Base-by-base conservation (phyloP, 2,888 invertebrate genomes). In the Chalcosyrphus nemorum region DNA sequence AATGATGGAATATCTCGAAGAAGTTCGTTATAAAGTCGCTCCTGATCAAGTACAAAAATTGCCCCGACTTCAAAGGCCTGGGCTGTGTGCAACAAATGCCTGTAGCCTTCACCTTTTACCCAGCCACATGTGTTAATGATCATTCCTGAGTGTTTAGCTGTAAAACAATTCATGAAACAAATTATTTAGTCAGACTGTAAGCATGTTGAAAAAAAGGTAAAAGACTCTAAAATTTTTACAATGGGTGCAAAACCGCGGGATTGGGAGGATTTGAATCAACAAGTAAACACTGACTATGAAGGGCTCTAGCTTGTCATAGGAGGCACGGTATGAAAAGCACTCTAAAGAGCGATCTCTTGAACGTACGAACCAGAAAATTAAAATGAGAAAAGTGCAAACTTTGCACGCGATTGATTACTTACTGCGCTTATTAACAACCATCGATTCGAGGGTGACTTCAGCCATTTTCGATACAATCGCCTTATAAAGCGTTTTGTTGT, bases 81-180 rank as follows among this genome's bases (percentile, higher is more conserved):
- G 0, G 98, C 98, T 0, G 97, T 95, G 88, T 97, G 96, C 2
- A 97, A 94, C 9, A 99, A 91, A 68, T 96, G 94, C 88, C 95
- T 95, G 91, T 98, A 99, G 0, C 99, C 99, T 0, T 94, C 95
- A 0, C 95, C 96, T 91, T 98, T 98, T 1, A 99, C 95, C 98
- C 98, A 99, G 0, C 99, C 99, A 88, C 98, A 98, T 0, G 99
- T 99, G 91, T 99, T 99, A 86, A 99, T 97, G 35, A 99, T 95
- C 2, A 97, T 96, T 0, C 99, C 99, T 2, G 97, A 97, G 35
- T 94, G 93, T 88, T 96, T 95, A 0, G 96, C 97, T 95, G 89
- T 1, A 76, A 86, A 78, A 24, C 2, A 24, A 27, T 15, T 27
- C n/a, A 15, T 13, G 15, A 4, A 32, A 3, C 32, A n/a, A n/a